A percentile compares a stretch with the other conserved stretches of the same genome.
Evolutionary conservation across 1,140 invertebrate species (phyloP).

Genomic region (Chironomus tepperi): DNA sequence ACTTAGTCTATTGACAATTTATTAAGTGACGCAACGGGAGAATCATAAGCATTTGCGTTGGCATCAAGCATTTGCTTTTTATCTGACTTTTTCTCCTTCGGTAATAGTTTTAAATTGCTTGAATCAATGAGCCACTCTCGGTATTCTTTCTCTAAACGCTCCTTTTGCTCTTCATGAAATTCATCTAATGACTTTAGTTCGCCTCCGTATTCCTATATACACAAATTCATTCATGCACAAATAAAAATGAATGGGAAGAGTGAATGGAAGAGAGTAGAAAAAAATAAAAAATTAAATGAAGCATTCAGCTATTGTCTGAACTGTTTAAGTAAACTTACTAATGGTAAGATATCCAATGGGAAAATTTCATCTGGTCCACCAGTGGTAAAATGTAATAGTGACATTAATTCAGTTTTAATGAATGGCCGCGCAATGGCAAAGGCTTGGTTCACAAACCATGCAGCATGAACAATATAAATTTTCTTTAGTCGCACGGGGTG

Average conservation of each 20-base stretch:
- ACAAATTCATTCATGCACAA: neutral
- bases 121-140: conserved; percentile 43
- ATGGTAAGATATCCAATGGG: conserved; percentile 40
- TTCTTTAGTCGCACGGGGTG: conserved; percentile 50
- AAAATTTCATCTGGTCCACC: conserved; percentile 42
- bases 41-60: neutral
- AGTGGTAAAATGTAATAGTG: conserved; percentile 44
- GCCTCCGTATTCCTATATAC: conserved; percentile 41
- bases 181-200: conserved; percentile 40
- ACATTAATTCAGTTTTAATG: conserved; percentile 47
- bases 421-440: conserved; percentile 50
- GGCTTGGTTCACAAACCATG: conserved; percentile 51
- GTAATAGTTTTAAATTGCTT: neutral
- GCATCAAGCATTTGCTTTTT: neutral
- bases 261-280: too few relatives aligned
- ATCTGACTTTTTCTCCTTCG: conserved; percentile 10
- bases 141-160: conserved; percentile 42
- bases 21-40: neutral
- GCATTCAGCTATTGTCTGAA: too few relatives aligned
- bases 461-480: conserved; percentile 50
- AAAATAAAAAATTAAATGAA: too few relatives aligned
- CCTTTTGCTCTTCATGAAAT: conserved; percentile 42
- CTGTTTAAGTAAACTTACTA: conserved; percentile 5
- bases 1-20: neutral
- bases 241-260: too few relatives aligned